Evolutionary conservation across 2,888 invertebrate genomes (phyloP).

Genomic region (Stenolophus ochropezus): DNA sequence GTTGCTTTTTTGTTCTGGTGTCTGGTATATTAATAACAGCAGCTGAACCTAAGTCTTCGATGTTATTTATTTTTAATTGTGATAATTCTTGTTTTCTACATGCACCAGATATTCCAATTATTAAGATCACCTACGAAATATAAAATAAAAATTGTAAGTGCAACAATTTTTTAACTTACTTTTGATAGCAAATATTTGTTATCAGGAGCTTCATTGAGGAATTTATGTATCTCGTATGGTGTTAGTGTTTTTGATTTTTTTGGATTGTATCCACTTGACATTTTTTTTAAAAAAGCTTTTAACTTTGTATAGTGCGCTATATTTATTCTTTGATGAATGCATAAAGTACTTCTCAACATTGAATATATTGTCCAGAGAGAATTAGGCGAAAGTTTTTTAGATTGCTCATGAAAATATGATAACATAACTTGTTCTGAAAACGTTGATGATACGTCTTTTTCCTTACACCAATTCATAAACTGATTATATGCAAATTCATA

Average conservation of each 20-base stretch:
- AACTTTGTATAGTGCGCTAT: not conserved
- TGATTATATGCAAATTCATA: too few relatives aligned
- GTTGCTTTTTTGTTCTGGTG: not conserved
- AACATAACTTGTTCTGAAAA: not conserved
- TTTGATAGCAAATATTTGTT: not conserved
- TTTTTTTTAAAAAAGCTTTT: not conserved
- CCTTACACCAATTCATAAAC: too few relatives aligned
- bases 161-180: not conserved
- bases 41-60: not conserved
- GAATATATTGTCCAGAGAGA: not conserved
- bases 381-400: not conserved
- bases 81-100: not conserved
- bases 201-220: not conserved
- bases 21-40: not conserved
- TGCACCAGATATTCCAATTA: not conserved
- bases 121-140: not conserved
- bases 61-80: not conserved
- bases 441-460: too few relatives aligned
- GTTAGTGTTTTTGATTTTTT: conserved; percentile 6
- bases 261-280: not conserved
- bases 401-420: not conserved
- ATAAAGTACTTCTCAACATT: not conserved
- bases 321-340: not conserved
- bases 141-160: not conserved
- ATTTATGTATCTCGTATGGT: not conserved